Percentiles rank a stretch among this genome's conserved stretches.
Evolutionary conservation across 2,888 invertebrate species (phyloP).

Genomic region (Priocnemis perturbator): DNA sequence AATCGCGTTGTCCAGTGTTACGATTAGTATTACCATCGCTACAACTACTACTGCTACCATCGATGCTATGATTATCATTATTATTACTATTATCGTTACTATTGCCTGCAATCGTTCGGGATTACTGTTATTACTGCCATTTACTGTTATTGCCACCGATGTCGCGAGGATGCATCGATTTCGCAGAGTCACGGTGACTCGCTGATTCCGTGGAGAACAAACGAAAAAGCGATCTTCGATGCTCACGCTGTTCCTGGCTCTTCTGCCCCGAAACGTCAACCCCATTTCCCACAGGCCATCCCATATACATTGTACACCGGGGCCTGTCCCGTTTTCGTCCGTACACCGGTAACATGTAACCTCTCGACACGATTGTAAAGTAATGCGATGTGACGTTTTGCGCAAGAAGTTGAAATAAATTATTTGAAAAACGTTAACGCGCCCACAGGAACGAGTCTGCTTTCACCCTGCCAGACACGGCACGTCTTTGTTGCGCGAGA

Average conservation of each 20-base stretch:
- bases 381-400: slow-evolving; percentile 34
- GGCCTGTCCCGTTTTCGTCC: slow-evolving; percentile 10
- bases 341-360: slow-evolving; percentile 26
- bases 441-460: no score
- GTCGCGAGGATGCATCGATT: neutral
- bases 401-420: slow-evolving; percentile 45
- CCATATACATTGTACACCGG: slow-evolving; percentile 24
- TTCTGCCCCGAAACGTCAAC: no score
- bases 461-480: no score
- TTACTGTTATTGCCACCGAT: slow-evolving; percentile 19
- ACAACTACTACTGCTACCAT: no score
- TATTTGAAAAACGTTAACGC: slow-evolving; percentile 42
- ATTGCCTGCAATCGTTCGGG: no score
- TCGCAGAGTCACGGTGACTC: neutral
- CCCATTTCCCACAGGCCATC: neutral
- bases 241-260: no score
- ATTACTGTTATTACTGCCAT: slow-evolving; percentile 36
- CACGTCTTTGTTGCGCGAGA: no score
- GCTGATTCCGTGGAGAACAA: neutral
- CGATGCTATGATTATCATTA: no score
- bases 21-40: no score
- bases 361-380: slow-evolving; percentile 40
- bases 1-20: no score
- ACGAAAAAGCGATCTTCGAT: no score
- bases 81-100: no score